Conservation (phyloP, 2,888 invertebrate genomes). For the Adela reaumurella region DNA sequence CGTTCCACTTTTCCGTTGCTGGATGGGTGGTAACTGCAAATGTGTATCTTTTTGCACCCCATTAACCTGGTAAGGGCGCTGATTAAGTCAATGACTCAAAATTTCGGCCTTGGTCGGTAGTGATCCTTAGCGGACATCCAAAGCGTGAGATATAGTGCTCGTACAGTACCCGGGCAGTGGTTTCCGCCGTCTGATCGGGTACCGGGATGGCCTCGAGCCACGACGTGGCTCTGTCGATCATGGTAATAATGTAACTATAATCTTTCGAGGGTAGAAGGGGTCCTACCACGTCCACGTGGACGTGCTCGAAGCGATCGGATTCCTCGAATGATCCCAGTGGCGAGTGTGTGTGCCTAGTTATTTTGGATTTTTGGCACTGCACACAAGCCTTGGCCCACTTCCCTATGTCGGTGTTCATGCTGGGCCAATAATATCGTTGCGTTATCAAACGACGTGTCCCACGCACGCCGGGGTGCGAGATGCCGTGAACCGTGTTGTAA, state of each 20-base stretch:
- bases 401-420: background rate
- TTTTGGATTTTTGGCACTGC: background rate
- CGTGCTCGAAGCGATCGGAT: constrained; percentile 3
- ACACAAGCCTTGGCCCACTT: background rate
- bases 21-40: constrained; percentile 12
- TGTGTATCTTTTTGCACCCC: constrained; percentile 8
- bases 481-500: background rate
- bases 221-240: background rate
- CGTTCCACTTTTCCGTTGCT: constrained; percentile 12
- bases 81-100: constrained; percentile 11
- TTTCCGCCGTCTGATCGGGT: background rate
- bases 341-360: background rate
- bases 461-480: background rate
- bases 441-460: background rate
- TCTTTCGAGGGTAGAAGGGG: background rate
- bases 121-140: constrained; percentile 11
- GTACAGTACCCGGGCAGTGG: background rate
- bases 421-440: background rate
- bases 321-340: constrained; percentile 8
- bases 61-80: constrained; percentile 6
- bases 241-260: background rate
- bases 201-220: background rate
- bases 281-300: background rate
- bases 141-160: constrained; percentile 7
- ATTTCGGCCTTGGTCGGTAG: constrained; percentile 12